Evolutionary conservation across 2,113 vertebrate species (phyloP), one percentile per base, ranked within the genome.

Genomic region (Rhinolophus ferrumequinum): DNA sequence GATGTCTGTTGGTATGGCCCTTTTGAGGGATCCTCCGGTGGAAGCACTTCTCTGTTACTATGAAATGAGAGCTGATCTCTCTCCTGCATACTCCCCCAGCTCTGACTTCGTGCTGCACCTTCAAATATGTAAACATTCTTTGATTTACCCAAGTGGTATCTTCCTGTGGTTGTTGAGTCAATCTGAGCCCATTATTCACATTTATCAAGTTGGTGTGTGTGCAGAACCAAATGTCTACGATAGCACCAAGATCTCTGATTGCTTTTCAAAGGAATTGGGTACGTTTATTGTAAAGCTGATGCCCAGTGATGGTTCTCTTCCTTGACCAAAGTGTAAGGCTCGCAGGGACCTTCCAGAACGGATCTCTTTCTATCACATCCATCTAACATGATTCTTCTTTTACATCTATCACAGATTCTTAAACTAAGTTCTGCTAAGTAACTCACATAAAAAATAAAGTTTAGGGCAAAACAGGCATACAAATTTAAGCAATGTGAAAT

Each of bases 401-500:
- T 82, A 95, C 62, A 83, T 12, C 44, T 90, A 97, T 95, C 75
- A 95, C 93, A 96, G 47, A 58, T 94, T 93, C 92, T 92, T 93
- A 83, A 95, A 97, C 91, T 66, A 77, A 93, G 41, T 95, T 88
- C 58, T 91, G 73, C 35, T 83, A 64, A 94, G 77, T 96, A 95
- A 93, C 26, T 94, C 80, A 66, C 80, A 90, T 33, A 82, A 94
- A 76, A 96, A 89, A 92, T 75, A 93, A 88, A 96, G 92, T 52
- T 66, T 79, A 98, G 94, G 97, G 92, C 96, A 97, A 97, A 97
- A 96, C 19, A 88, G 95, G 73, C 72, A 97, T 98, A 96, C 97
- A 98, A 97, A 94, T 98, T 97, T 94, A 98, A 97, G 98, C 97
- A 97, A 98, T 94, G 94, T 97, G 81, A 97, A 98, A 98, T 97